Conservation (phyloP, 2,113 vertebrate species). For the Zosterops hypoxanthus region DNA sequence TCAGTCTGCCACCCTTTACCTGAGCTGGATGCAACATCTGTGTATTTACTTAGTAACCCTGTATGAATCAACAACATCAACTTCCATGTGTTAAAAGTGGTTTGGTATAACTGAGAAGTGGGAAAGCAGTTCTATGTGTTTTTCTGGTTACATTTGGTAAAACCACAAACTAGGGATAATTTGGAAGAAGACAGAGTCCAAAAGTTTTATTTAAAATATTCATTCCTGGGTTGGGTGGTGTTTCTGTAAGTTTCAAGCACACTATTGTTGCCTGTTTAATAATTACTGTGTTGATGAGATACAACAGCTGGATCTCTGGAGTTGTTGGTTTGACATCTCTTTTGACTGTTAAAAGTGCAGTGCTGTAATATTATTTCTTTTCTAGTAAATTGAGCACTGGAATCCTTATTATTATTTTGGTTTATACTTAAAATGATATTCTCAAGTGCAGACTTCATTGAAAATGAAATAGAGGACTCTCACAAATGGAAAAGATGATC, state of each 20-base stretch:
- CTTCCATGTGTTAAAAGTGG: background rate
- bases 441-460: background rate
- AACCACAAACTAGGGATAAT: background rate
- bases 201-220: background rate
- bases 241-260: background rate
- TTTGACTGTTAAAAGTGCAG: background rate
- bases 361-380: background rate
- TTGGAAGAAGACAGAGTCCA: background rate
- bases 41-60: background rate
- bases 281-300: background rate
- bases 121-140: background rate
- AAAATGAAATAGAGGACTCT: background rate
- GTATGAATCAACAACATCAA: background rate
- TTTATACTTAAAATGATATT: background rate
- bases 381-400: background rate
- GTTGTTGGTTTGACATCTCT: background rate
- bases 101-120: background rate
- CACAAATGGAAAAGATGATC: background rate
- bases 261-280: background rate
- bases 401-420: background rate
- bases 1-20: background rate
- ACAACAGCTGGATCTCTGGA: background rate
- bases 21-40: background rate
- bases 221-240: background rate
- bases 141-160: background rate